Base-by-base conservation (phyloP, 2,797 vertebrate genomes). In the Siniperca undulata region DNA sequence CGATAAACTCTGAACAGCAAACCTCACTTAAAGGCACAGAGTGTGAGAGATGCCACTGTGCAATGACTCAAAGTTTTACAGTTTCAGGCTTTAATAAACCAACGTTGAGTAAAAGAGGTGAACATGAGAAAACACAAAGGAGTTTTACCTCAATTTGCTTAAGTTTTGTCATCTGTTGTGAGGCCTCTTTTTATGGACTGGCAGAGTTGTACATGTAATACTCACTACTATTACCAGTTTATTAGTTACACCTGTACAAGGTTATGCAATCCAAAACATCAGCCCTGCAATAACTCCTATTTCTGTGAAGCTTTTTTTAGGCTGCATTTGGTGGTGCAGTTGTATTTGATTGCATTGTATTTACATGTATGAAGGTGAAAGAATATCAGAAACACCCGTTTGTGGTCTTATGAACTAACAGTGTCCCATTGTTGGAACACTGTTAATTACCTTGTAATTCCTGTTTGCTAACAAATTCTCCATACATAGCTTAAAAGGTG, bases 1-100 rank as follows among this genome's bases (percentile, higher is more conserved):
- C 0, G 22, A 88, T 88, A 76, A 89, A 90, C 68, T 62, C 20
- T 46, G 24, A 75, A 52, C 64, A 68, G n/a, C 64, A 55, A 70
- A 78, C 42, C 65, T 77, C 22, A 44, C 67, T 34, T 6, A 44
- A 84, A 48, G 64, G 69, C 60, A 19, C 19, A 64, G 56, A 67
- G 48, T 20, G 66, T 36, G 78, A 78, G 67, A 69, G 58, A 52
- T 50, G 56, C 46, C 55, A 9, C 48, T 14, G 44, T 67, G 74
- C 52, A 55, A 1, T 53, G n/a, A 70, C 70, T 61, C 24, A 20
- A 19, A 1, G 24, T 64, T 69, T 70, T 46, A 27, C n/a, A 61
- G 30, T 58, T 60, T 77, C 6, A 50, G 27, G 14, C 13, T 60
- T 58, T 20, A 60, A 55, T 24, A 62, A 56, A 67, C 52, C 2